Conservation (phyloP, 2,113 vertebrate genomes). For the Hirundichthys speculiger region DNA sequence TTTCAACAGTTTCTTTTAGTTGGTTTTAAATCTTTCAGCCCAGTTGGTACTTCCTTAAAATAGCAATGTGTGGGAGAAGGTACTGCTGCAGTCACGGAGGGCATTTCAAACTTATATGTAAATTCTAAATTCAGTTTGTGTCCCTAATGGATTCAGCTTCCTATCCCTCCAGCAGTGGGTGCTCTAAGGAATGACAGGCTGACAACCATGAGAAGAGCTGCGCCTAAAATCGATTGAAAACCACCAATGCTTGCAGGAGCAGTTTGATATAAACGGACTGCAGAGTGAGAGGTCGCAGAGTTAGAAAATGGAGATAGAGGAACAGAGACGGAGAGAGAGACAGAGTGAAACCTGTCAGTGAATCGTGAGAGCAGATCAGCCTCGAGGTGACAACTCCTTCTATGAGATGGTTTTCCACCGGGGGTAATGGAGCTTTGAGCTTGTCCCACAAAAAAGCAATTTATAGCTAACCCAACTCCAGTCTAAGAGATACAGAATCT, state of each 20-base stretch:
- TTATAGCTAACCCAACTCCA: conserved; percentile 64
- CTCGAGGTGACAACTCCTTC: conserved; percentile 79
- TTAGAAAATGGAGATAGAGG: conserved; percentile 44
- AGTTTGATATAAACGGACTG: conserved; percentile 67
- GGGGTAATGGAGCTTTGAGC: conserved; percentile 75
- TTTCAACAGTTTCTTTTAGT: not conserved
- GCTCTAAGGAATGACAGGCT: conserved; percentile 61
- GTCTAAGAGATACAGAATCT: conserved; percentile 58
- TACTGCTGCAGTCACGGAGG: conserved; percentile 19
- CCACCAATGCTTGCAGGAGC: conserved; percentile 63
- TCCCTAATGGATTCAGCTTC: conserved; percentile 53
- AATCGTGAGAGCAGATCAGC: conserved; percentile 63
- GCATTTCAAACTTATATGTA: conserved; percentile 33
- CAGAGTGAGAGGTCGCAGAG: conserved; percentile 36
- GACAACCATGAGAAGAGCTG: conserved; percentile 49
- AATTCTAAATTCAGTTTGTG: conserved; percentile 31
- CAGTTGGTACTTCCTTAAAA: conserved; percentile 27
- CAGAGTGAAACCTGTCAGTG: conserved; percentile 68
- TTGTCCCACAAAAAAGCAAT: conserved; percentile 73
- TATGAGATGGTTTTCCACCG: conserved; percentile 73
- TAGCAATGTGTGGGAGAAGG: conserved; percentile 27
- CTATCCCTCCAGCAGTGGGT: conserved; percentile 24
- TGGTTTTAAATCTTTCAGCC: conserved; percentile 2
- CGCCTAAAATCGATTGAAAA: conserved; percentile 73
- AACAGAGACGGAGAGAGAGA: conserved; percentile 18